Percentiles rank a stretch among this genome's conserved stretches.
Evolutionary conservation across 2,797 vertebrate genomes (phyloP).

Genomic region (Falco columbarius): DNA sequence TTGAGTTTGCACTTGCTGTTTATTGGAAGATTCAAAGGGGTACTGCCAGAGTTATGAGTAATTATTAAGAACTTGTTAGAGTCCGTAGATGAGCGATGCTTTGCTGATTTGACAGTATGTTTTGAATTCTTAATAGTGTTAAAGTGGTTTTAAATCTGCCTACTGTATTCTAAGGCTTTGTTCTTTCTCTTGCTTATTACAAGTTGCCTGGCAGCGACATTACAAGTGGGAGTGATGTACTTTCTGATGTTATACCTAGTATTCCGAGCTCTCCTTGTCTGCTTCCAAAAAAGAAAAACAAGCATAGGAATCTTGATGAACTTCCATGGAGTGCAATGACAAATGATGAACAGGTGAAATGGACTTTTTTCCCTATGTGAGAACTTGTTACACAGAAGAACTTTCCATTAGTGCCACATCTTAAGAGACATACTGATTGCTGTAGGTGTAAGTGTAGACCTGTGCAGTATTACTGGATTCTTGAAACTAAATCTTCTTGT

Average conservation of each 20-base stretch:
- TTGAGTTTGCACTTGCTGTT: background rate
- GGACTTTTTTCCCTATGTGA: background rate
- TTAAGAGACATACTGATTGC: background rate
- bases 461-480: background rate
- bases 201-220: conserved; percentile 97
- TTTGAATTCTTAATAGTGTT: conserved; percentile 30
- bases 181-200: conserved; percentile 32
- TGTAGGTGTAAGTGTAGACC: background rate
- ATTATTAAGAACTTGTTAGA: background rate
- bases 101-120: background rate
- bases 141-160: background rate
- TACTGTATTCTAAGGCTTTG: conserved; percentile 20
- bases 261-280: conserved; percentile 95
- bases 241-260: conserved; percentile 97
- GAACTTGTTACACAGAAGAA: background rate
- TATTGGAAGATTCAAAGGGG: background rate
- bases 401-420: background rate
- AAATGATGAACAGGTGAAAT: conserved; percentile 93
- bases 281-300: conserved; percentile 93
- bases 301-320: conserved; percentile 95
- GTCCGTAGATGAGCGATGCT: background rate
- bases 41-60: background rate
- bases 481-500: background rate
- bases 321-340: conserved; percentile 99
- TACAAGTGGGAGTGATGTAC: conserved; percentile 94